A percentile compares a stretch with the other conserved stretches of the same genome.
These are phyloP conservation scores for Drosophila paulistorum DNA, from an alignment of 1,140 invertebrate genomes.

Conservation along the genomic window DNA sequence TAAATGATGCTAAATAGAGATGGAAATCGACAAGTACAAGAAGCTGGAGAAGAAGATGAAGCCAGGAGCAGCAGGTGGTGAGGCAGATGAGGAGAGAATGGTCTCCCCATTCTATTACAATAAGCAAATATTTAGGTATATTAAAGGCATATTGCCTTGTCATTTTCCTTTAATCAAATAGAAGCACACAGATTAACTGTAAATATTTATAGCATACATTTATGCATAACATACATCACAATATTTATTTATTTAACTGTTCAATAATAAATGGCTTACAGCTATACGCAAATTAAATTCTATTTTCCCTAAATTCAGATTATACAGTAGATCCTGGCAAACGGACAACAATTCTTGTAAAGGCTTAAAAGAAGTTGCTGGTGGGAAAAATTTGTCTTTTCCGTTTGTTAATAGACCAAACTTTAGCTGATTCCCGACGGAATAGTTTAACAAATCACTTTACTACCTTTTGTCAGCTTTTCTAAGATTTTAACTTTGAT, in stretches of 20 bases:
- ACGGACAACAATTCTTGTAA: too few species aligned
- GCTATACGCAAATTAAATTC: neutral
- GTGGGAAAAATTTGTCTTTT: neutral
- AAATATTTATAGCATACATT: neutral
- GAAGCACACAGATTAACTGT: conserved; percentile 8
- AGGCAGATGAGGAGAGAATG: neutral
- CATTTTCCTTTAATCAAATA: conserved; percentile 36
- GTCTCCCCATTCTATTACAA: conserved; percentile 10
- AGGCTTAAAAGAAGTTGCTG: too few species aligned
- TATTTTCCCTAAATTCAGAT: neutral
- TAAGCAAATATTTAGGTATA: conserved; percentile 35
- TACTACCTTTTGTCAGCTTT: too few species aligned
- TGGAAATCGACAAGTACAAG: neutral
- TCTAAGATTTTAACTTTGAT: too few species aligned
- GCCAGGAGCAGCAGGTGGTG: too few species aligned
- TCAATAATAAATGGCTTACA: neutral
- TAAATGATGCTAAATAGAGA: conserved; percentile 20
- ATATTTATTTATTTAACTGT: neutral
- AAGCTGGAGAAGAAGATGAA: neutral
- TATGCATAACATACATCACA: conserved; percentile 7
- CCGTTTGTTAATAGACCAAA: too few species aligned
- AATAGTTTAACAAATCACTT: too few species aligned
- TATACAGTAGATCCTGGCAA: neutral
- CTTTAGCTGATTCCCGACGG: too few species aligned
- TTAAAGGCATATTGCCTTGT: conserved; percentile 25